Evolutionary conservation across 2,888 invertebrate genomes (phyloP), one percentile per base, ranked within the genome.

Genomic region (Erannis defoliaria): DNA sequence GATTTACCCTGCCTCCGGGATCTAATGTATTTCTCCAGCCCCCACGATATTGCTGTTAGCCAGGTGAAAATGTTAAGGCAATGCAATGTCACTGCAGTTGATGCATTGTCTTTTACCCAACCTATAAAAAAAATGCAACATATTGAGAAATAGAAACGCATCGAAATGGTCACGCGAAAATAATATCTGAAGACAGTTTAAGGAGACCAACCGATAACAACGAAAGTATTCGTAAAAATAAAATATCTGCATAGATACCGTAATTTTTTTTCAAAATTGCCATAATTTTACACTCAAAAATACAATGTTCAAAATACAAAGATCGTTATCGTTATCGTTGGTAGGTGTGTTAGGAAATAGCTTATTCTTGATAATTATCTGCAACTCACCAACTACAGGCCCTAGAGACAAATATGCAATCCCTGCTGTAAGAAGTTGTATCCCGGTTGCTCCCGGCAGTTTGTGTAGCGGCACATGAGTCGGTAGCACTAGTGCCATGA

Each of bases 401-500:
- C 96, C 96, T 21, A 95, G 78, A 0, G 87, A 64, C 3, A 96
- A 80, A 59, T 95, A 95, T 10, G 95, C 93, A 3, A 96, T 80
- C 0, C 96, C 96, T 71, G 95, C 94, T 46, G 94, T 94, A 8
- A 96, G 85, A 35, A 96, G 81, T 76, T 96, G 96, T 46, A 96
- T 86, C 0, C 96, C 96, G 0, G 95, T 94, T 2, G 96, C 96
- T 9, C 95, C 96, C 0, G 96, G 96, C 61, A 96, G 78, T 60
- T 95, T 94, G 65, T 95, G 94, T 12, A 96, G 77, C 0, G 96
- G 95, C 40, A 96, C 96, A 75, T 96, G 94, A 0, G 94, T 94
- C 2, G 96, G 96, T 72, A 96, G 95, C 10, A 96, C 95, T 4
- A 96, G 82, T 0, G 96, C 95, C 94, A 96, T 95, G 74, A 96